Percentiles rank a stretch among this genome's conserved stretches.
phyloP scores from a whole-genome alignment of 2,113 vertebrate species.

The Ariopsis seemanni region DNA sequence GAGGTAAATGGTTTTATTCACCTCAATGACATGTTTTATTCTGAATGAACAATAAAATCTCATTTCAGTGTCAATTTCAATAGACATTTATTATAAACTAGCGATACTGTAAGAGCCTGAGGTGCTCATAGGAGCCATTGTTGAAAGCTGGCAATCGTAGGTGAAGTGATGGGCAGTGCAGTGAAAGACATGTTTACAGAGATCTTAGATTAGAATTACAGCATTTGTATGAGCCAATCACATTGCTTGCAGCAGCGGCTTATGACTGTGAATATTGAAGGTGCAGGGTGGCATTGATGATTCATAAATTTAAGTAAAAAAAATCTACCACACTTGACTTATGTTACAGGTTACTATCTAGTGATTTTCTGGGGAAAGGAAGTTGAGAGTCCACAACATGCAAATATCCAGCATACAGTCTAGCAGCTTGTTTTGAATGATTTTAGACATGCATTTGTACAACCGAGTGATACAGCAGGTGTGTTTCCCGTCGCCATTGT shows the following conservation, averaged over 20 bases:
- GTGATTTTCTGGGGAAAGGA: neutral
- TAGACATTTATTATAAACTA: slow-evolving; percentile 13
- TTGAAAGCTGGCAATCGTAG: slow-evolving; percentile 65
- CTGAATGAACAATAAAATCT: slow-evolving; percentile 14
- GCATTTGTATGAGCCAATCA: slow-evolving; percentile 64
- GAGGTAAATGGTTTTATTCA: slow-evolving; percentile 15
- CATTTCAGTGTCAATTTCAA: neutral
- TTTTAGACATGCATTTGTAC: neutral
- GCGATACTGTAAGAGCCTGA: slow-evolving; percentile 55
- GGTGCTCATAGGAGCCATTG: slow-evolving; percentile 61
- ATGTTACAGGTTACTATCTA: neutral
- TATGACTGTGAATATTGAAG: neutral
- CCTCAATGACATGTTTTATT: neutral
- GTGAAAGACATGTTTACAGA: slow-evolving; percentile 68
- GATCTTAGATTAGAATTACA: slow-evolving; percentile 73
- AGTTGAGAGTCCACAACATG: neutral
- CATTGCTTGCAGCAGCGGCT: neutral
- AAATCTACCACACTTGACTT: neutral
- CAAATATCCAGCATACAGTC: neutral
- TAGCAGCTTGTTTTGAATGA: neutral
- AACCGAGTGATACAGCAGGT: neutral
- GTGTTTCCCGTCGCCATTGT: neutral
- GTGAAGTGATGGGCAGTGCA: slow-evolving; percentile 65
- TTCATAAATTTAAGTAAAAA: neutral
- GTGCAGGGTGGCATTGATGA: neutral